Percentiles rank a stretch among this genome's conserved stretches.
Conservation (phyloP, 2,888 invertebrate species). For the Acholoe squamosa region DNA sequence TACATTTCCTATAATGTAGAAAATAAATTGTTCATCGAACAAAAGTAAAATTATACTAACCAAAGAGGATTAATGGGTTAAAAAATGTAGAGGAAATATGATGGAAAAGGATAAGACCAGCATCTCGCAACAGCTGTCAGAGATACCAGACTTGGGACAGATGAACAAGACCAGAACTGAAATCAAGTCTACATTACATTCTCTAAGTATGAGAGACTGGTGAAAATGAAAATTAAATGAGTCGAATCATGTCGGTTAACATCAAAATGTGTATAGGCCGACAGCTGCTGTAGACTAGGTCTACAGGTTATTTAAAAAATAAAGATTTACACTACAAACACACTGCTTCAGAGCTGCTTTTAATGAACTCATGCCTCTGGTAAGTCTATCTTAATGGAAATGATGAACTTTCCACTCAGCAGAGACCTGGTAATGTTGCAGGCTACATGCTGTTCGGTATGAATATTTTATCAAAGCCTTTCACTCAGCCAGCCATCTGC, state of each 20-base stretch:
- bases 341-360: neutral
- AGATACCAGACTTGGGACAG: neutral
- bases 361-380: conserved; percentile 23
- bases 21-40: neutral
- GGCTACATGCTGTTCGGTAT: conserved; percentile 16
- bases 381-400: conserved; percentile 4
- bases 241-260: neutral
- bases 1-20: neutral
- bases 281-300: conserved; percentile 52
- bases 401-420: conserved; percentile 9
- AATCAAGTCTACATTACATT: neutral
- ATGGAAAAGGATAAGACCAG: neutral
- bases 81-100: neutral
- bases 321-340: conserved; percentile 30
- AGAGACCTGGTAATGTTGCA: neutral
- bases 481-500: conserved; percentile 19
- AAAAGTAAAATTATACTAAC: neutral
- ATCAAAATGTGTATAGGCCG: neutral
- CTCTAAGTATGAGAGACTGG: too few species aligned
- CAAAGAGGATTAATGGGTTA: neutral
- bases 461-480: neutral
- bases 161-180: neutral
- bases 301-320: neutral
- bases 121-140: conserved; percentile 50
- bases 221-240: neutral